Percentiles rank a stretch among this genome's conserved stretches.
phyloP scores from a whole-genome alignment of 2,888 invertebrate genomes.

The Lysandra bellargus region DNA sequence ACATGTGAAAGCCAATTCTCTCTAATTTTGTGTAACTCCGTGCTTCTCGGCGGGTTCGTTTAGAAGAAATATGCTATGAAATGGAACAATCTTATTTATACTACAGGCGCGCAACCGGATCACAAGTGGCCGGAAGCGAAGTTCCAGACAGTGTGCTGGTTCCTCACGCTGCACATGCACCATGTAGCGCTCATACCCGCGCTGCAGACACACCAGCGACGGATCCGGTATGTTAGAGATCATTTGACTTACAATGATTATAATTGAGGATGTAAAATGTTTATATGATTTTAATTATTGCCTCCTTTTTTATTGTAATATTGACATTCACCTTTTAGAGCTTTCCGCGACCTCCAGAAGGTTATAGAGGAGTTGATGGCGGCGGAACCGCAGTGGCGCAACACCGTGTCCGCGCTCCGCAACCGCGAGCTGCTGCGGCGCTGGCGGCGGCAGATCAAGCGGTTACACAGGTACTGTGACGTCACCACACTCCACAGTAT shows the following conservation, averaged over 20 bases:
- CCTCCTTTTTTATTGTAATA: too few species aligned
- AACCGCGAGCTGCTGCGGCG: conserved; percentile 91
- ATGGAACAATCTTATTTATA: conserved; percentile 5
- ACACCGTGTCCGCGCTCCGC: conserved; percentile 86
- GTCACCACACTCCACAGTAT: background rate
- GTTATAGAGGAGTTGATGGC: conserved; percentile 91
- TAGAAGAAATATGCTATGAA: too few species aligned
- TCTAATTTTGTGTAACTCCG: too few species aligned
- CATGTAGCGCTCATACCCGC: conserved; percentile 95
- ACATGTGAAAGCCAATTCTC: too few species aligned
- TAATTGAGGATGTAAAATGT: too few species aligned
- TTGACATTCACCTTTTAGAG: conserved; percentile 54
- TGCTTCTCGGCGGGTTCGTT: too few species aligned
- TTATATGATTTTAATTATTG: too few species aligned
- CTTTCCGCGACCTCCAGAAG: conserved; percentile 92
- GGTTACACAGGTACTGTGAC: conserved; percentile 80
- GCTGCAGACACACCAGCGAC: conserved; percentile 84
- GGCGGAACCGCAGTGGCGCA: conserved; percentile 91
- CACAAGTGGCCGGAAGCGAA: conserved; percentile 89
- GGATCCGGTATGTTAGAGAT: conserved; percentile 58
- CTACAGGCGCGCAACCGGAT: conserved; percentile 68
- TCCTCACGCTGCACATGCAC: conserved; percentile 95
- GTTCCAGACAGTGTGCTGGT: conserved; percentile 98
- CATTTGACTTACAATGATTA: too few species aligned
- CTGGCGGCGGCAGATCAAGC: conserved; percentile 93